Percentiles rank a stretch among this genome's conserved stretches.
Evolutionary conservation across 2,888 invertebrate genomes (phyloP).

Genomic region (Heliconius cydno): DNA sequence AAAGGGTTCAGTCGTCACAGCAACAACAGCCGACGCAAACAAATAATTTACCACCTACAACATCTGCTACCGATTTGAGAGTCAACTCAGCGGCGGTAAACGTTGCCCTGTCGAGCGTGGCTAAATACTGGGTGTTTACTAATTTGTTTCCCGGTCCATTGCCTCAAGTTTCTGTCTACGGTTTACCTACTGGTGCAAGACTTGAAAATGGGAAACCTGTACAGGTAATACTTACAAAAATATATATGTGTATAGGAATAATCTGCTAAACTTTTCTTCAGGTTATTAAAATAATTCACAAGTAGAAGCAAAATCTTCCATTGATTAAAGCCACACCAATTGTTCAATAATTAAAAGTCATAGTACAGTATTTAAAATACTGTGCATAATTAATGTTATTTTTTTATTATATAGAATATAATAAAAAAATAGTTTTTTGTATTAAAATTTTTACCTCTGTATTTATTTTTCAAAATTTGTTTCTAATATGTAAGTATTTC

Average conservation of each 20-base stretch:
- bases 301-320: neutral
- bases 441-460: neutral
- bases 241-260: neutral
- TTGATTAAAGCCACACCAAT: neutral
- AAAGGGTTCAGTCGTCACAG: constrained; percentile 71
- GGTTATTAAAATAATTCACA: neutral
- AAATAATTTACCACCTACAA: constrained; percentile 75
- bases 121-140: constrained; percentile 93
- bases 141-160: constrained; percentile 90
- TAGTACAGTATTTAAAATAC: neutral
- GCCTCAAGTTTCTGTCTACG: constrained; percentile 89
- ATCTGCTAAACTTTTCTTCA: neutral
- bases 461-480: neutral
- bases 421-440: neutral
- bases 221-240: constrained; percentile 70
- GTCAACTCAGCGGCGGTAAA: constrained; percentile 86
- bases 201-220: constrained; percentile 85
- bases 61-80: constrained; percentile 84
- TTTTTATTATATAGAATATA: neutral
- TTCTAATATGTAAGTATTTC: constrained; percentile 52
- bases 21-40: constrained; percentile 67
- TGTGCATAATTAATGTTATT: neutral
- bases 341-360: neutral
- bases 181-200: constrained; percentile 84
- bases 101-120: constrained; percentile 89